Base-by-base conservation (phyloP, 1,140 invertebrate genomes). In the Polyergus mexicanus region DNA sequence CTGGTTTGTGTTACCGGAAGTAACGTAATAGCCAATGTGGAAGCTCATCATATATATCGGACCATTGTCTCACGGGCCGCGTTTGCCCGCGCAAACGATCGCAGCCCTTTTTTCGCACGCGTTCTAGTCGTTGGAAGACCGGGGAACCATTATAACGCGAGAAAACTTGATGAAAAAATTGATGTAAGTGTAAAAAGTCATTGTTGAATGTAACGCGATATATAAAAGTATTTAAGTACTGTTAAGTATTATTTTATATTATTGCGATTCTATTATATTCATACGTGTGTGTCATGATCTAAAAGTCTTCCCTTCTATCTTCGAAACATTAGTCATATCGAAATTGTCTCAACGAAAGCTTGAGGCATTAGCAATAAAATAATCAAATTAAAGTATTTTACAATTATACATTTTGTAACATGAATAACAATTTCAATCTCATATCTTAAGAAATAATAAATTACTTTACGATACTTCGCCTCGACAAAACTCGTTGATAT, bases 1-100 rank as follows among this genome's bases (percentile, higher is more conserved):
- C 93, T 93, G 90, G 92, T 92, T 94, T 92, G 89, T 94, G 92
- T 93, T 92, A 92, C 91, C 92, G 93, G 93, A 94, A 91, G 90
- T 72, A 19, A 86, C 72, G 76, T 93, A 93, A 94, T 94, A 92
- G 92, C 89, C 84, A 80, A 88, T 87, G 63, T 86, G 89, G 78
- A 90, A 88, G 89, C 58, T 84, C 84, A 88, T 85, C 88, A 88
- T 91, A 89, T 51, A 51, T 86, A 81, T 91, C 86, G 86, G 63
- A 25, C 89, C 75, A 89, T 90, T 90, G 89, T 89, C 86, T 90
- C 75, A 86, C 78, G 44, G 62, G 28, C 38, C 51, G 38, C 80
- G 66, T 76, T 78, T 80, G 78, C 47, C 54, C 62, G 88, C 58
- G 76, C 87, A 65, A 89, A 89, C 71, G 75, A 86, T 88, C 76